These are phyloP conservation scores for Hypomesus transpacificus DNA, from an alignment of 2,113 vertebrate species.

Conservation along the genomic window DNA sequence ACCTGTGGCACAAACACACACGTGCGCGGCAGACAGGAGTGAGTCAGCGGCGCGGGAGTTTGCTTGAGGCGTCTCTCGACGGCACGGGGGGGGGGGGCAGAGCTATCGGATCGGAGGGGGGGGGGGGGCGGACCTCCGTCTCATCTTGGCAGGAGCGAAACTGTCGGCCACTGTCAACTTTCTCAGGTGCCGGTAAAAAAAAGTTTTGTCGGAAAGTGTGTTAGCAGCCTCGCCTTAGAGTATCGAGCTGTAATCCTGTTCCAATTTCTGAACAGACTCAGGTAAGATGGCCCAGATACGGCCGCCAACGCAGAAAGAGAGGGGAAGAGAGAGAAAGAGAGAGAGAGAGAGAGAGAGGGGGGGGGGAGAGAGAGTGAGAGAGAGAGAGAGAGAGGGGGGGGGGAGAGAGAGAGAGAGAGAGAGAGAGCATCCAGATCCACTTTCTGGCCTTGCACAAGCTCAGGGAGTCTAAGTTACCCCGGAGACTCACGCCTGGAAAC, in stretches of 20 bases:
- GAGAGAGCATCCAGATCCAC: conserved; percentile 25
- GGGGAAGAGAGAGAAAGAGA: conserved; percentile 14
- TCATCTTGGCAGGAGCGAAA: too few species aligned
- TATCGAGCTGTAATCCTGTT: conserved; percentile 20
- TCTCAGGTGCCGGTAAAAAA: not conserved
- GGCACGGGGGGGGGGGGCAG: too few species aligned
- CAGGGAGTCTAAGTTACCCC: conserved; percentile 37
- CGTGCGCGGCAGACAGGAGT: not conserved
- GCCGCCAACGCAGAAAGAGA: too few species aligned
- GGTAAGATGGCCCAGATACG: conserved; percentile 49
- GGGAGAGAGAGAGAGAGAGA: not conserved
- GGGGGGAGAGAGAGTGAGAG: not conserved
- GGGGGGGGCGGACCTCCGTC: too few species aligned
- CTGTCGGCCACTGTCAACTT: too few species aligned
- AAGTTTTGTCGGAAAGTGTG: conserved; percentile 26
- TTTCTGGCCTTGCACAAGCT: conserved; percentile 43
- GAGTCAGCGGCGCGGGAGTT: not conserved
- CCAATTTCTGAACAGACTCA: conserved; percentile 26
- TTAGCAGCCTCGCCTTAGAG: conserved; percentile 16
- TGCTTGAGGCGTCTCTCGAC: not conserved
- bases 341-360: not conserved
- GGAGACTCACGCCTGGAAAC: conserved; percentile 62
- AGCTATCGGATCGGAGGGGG: too few species aligned
- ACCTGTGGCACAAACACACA: conserved; percentile 69
- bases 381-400: not conserved